Conservation (phyloP, 2,113 vertebrate species). For the Azemiops feae region DNA sequence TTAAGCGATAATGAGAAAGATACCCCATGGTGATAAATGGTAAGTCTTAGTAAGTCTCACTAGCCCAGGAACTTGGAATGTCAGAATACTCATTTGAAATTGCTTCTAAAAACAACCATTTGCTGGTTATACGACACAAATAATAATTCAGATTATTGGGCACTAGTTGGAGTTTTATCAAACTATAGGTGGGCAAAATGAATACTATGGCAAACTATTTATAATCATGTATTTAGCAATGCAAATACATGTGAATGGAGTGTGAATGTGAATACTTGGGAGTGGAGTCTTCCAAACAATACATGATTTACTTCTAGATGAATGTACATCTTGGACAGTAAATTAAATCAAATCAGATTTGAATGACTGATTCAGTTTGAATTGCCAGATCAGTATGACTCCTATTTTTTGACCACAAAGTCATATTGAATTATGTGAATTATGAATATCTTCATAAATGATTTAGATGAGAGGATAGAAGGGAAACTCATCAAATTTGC, state of each 20-base stretch:
- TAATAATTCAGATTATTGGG: not conserved
- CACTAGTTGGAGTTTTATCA: conserved; percentile 4
- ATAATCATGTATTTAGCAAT: conserved; percentile 17
- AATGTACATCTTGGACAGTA: not conserved
- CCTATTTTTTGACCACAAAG: not conserved
- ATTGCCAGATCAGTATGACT: not conserved
- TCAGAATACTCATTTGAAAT: conserved; percentile 19
- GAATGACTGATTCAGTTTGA: not conserved
- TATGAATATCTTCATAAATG: not conserved
- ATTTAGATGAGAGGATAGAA: not conserved
- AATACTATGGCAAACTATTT: not conserved
- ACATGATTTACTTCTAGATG: not conserved
- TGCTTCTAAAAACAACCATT: conserved; percentile 5
- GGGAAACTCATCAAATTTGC: not conserved
- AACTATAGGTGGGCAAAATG: not conserved
- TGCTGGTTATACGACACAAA: not conserved
- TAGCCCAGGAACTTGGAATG: conserved; percentile 6
- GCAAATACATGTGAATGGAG: too few species aligned
- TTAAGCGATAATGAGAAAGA: conserved; percentile 48
- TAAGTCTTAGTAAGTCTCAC: conserved; percentile 25
- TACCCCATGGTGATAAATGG: conserved; percentile 30
- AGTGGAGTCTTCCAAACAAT: not conserved
- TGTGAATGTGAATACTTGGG: not conserved
- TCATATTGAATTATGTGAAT: not conserved
- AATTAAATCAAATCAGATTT: not conserved